A percentile compares a stretch with the other conserved stretches of the same genome.
These are phyloP conservation scores for Marisa cornuarietis DNA, from an alignment of 1,140 invertebrate genomes.

Conservation along the genomic window DNA sequence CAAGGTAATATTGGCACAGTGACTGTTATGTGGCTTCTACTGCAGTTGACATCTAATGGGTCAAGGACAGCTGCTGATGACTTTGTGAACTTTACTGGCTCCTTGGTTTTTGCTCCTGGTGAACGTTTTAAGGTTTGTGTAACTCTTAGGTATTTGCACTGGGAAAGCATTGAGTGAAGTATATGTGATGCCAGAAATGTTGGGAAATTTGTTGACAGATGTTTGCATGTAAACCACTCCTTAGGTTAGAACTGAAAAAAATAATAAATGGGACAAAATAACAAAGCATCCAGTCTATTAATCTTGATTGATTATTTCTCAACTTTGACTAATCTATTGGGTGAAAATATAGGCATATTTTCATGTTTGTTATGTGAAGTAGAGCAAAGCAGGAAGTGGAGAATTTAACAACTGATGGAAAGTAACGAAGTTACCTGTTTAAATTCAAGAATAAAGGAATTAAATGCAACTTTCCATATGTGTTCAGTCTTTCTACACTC, in stretches of 20 bases:
- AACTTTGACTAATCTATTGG: too few relatives aligned
- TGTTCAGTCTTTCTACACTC: constrained; percentile 51
- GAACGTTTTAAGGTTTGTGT: constrained; percentile 51
- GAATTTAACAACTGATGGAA: too few relatives aligned
- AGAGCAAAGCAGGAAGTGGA: too few relatives aligned
- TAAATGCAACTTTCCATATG: constrained; percentile 1
- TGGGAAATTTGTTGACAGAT: background rate
- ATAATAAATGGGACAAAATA: too few relatives aligned
- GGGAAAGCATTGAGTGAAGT: background rate
- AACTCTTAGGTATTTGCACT: background rate
- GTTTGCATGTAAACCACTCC: background rate
- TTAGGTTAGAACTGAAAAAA: background rate
- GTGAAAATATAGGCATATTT: too few relatives aligned
- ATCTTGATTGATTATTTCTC: too few relatives aligned
- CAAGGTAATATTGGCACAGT: constrained; percentile 56
- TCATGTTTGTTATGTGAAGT: too few relatives aligned
- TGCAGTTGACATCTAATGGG: constrained; percentile 29
- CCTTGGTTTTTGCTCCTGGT: constrained; percentile 52
- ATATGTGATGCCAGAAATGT: background rate
- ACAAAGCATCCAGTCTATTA: too few relatives aligned
- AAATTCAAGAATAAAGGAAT: too few relatives aligned
- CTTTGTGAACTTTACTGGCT: constrained; percentile 51
- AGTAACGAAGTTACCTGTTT: too few relatives aligned
- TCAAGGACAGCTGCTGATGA: constrained; percentile 40
- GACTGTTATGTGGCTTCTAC: constrained; percentile 52